Evolutionary conservation across 2,888 invertebrate species (phyloP).

Genomic region (Idaea aversata): DNA sequence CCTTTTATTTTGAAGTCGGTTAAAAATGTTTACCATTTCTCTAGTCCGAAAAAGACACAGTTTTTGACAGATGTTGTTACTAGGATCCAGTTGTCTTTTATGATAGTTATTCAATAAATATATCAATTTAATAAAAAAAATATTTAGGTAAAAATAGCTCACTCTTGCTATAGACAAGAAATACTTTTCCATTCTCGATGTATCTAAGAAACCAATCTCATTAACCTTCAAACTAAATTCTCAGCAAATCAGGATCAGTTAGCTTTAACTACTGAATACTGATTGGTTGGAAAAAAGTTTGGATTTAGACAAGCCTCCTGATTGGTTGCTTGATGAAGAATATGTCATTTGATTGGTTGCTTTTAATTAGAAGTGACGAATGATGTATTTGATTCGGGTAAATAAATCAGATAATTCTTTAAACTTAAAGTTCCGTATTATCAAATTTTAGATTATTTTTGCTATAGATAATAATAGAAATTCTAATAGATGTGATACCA

Average conservation of each 20-base stretch:
- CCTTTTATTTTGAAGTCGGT: neutral
- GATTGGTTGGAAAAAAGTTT: neutral
- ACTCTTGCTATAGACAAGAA: slow-evolving; percentile 29
- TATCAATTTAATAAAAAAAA: neutral
- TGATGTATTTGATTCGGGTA: neutral
- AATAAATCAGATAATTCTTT: neutral
- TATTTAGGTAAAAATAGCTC: neutral
- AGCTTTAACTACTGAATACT: no score
- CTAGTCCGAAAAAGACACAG: slow-evolving; percentile 71
- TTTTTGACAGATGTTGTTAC: slow-evolving; percentile 39
- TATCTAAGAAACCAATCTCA: neutral
- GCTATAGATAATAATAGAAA: slow-evolving; percentile 3
- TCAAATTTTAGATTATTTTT: neutral
- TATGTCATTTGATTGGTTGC: neutral
- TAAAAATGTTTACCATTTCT: slow-evolving; percentile 63
- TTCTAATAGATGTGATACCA: slow-evolving; percentile 65
- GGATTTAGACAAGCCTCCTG: neutral
- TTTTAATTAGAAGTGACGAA: no score
- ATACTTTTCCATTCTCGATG: neutral
- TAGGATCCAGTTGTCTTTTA: slow-evolving; percentile 34
- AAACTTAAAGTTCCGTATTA: neutral
- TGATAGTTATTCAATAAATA: slow-evolving; percentile 38
- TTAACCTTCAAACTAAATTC: neutral
- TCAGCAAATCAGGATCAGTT: no score
- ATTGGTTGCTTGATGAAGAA: neutral